Evolutionary conservation across 2,113 vertebrate genomes (phyloP).

Genomic region (Genyomyrus donnyi): DNA sequence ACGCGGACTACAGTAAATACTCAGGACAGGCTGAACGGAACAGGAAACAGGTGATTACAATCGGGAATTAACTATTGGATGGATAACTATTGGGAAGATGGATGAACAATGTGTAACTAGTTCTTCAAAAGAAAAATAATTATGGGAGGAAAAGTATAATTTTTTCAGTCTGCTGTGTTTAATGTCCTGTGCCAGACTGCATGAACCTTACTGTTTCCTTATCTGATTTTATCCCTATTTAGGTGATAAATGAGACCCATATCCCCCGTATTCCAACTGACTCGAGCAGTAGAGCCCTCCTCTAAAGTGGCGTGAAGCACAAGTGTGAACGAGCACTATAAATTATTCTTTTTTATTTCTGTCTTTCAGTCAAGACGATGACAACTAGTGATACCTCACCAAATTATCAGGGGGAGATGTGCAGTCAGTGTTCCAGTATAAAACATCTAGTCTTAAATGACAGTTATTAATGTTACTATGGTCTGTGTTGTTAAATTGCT

Average conservation of each 20-base stretch:
- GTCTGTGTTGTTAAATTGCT: neutral
- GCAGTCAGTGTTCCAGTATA: neutral
- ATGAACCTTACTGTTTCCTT: constrained; percentile 40
- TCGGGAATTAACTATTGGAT: too few species aligned
- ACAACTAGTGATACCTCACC: neutral
- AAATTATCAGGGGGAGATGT: neutral
- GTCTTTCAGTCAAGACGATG: neutral
- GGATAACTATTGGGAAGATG: neutral
- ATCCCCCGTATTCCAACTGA: constrained; percentile 39
- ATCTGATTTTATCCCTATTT: constrained; percentile 37
- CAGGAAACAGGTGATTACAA: too few species aligned
- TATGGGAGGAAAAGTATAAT: constrained; percentile 52
- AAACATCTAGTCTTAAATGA: neutral
- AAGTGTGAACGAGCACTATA: constrained; percentile 37
- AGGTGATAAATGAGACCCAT: constrained; percentile 45
- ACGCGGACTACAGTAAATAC: too few species aligned
- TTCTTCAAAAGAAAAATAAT: constrained; percentile 45
- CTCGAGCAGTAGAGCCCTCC: constrained; percentile 20
- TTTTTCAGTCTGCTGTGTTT: constrained; percentile 30
- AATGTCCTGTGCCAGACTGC: constrained; percentile 30
- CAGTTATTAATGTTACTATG: neutral
- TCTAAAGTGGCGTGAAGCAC: constrained; percentile 33
- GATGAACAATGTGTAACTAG: constrained; percentile 23
- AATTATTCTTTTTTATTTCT: constrained; percentile 8
- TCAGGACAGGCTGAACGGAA: too few species aligned